phyloP scores from a whole-genome alignment of 1,140 invertebrate species.

The Anastrepha ludens region DNA sequence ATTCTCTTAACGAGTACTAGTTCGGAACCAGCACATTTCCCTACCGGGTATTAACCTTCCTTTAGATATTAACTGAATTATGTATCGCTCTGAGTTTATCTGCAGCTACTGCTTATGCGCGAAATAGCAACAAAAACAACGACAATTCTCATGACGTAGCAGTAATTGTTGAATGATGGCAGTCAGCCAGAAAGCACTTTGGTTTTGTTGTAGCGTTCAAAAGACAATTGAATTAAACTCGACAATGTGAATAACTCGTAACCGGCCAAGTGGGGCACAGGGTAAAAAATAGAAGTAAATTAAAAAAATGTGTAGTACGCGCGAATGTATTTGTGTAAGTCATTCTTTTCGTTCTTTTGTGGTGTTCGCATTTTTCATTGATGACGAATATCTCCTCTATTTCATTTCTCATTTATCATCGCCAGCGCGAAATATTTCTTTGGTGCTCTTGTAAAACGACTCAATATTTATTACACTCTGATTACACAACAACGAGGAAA shows the following conservation, averaged over 20 bases:
- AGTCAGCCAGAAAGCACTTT: not conserved
- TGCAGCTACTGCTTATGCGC: not conserved
- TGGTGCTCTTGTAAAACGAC: too few species aligned
- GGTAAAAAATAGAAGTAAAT: not conserved
- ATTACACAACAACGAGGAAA: too few species aligned
- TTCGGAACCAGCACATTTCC: too few species aligned
- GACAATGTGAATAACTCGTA: not conserved
- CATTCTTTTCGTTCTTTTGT: not conserved
- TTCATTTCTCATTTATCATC: not conserved
- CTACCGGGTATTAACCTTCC: too few species aligned
- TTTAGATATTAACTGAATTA: too few species aligned
- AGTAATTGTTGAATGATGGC: not conserved
- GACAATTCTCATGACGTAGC: conserved; percentile 3
- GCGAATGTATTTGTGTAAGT: not conserved
- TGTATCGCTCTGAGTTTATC: not conserved
- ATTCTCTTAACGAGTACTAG: too few species aligned
- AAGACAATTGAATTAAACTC: conserved; percentile 18
- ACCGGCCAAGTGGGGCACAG: not conserved
- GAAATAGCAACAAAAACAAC: not conserved
- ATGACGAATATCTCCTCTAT: conserved; percentile 1
- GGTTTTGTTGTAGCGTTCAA: not conserved
- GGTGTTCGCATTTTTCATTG: conserved; percentile 9
- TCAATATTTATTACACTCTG: too few species aligned
- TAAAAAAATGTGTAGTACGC: not conserved
- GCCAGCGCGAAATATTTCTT: too few species aligned